Percentiles rank a stretch among this genome's conserved stretches.
These are phyloP conservation scores for Macropus fuliginosus DNA, from an alignment of 2,797 vertebrate genomes.

Conservation along the genomic window DNA sequence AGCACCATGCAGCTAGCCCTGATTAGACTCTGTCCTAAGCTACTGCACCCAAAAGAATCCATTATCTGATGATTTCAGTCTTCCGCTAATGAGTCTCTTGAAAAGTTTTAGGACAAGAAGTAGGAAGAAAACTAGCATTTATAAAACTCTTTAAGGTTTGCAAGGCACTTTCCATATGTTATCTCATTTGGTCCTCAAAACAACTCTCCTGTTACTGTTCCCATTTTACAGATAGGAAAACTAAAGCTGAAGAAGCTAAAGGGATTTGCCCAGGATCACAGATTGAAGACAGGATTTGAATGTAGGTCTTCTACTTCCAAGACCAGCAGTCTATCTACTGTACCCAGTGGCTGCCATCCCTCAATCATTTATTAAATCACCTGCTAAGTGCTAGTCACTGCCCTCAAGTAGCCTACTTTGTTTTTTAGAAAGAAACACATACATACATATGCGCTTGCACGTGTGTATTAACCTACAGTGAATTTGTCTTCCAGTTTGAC, in stretches of 20 bases:
- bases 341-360: neutral
- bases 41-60: neutral
- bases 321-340: neutral
- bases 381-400: neutral
- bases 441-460: too few species aligned
- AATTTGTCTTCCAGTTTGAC: neutral
- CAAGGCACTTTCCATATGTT: neutral
- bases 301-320: neutral
- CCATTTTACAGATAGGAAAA: neutral
- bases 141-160: neutral
- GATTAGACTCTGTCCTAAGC: neutral
- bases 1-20: neutral
- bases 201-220: neutral
- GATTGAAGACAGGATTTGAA: neutral
- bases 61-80: too few species aligned
- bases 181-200: neutral
- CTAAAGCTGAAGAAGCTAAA: neutral
- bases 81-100: neutral
- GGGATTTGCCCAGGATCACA: neutral
- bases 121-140: neutral
- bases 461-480: neutral
- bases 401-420: neutral
- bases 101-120: neutral
- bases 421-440: neutral
- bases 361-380: neutral